Evolutionary conservation across 2,113 vertebrate species (phyloP).

Genomic region (Myotis yumanensis): DNA sequence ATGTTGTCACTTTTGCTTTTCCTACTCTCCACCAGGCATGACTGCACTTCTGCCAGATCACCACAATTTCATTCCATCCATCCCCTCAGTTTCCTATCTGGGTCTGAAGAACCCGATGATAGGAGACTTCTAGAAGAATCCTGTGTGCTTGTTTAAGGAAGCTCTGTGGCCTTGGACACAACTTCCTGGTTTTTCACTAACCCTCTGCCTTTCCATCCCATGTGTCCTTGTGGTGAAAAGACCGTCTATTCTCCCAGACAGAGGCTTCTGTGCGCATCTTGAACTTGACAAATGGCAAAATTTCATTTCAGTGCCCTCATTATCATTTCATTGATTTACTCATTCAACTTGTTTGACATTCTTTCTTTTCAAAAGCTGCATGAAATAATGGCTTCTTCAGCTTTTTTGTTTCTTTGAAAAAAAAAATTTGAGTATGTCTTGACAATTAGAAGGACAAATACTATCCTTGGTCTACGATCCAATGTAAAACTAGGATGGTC

Average conservation of each 20-base stretch:
- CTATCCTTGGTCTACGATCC: not conserved
- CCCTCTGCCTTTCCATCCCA: not conserved
- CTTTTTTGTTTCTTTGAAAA: constrained; percentile 35
- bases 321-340: constrained; percentile 6
- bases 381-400: constrained; percentile 8
- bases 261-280: not conserved
- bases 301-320: not conserved
- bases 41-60: not conserved
- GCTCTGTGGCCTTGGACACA: not conserved
- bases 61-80: not conserved
- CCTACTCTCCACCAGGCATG: not conserved
- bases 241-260: not conserved
- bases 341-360: not conserved
- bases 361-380: constrained; percentile 10
- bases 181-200: not conserved
- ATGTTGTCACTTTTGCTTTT: not conserved
- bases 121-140: not conserved
- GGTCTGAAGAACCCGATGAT: not conserved
- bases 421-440: not conserved
- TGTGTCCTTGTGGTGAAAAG: not conserved
- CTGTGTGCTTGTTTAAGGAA: not conserved
- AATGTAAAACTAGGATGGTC: not conserved
- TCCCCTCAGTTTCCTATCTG: not conserved
- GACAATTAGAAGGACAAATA: not conserved
- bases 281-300: not conserved